Conservation (phyloP, 2,797 vertebrate genomes). For the Darevskia mixta region DNA sequence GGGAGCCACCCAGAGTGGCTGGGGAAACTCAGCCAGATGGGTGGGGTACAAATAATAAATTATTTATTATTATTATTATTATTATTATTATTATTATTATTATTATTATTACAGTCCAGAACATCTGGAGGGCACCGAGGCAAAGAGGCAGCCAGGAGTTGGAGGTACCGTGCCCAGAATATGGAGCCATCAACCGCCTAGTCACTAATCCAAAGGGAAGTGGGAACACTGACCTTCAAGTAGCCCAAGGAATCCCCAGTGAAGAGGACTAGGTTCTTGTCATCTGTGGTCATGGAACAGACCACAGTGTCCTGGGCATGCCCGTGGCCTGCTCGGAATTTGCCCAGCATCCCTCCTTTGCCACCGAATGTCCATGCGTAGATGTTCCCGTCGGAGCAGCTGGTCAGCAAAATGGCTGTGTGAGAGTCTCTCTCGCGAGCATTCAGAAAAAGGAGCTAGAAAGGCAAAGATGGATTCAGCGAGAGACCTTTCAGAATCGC, state of each 20-base stretch:
- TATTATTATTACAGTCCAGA: background rate
- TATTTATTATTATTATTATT: too few relatives aligned
- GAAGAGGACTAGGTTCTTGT: slow-evolving; percentile 57
- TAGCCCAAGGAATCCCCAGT: slow-evolving; percentile 62
- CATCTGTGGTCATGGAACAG: slow-evolving; percentile 49
- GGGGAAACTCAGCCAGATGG: too few relatives aligned
- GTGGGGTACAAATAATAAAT: too few relatives aligned
- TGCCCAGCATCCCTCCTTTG: slow-evolving; percentile 66
- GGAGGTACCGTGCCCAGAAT: too few relatives aligned
- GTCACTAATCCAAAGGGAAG: background rate
- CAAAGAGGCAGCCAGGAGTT: too few relatives aligned
- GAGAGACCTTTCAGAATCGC: too few relatives aligned
- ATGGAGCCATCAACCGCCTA: too few relatives aligned
- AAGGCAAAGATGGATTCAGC: background rate
- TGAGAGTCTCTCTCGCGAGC: slow-evolving; percentile 52
- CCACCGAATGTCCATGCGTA: slow-evolving; percentile 54
- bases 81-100: too few relatives aligned
- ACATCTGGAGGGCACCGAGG: background rate
- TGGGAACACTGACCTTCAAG: slow-evolving; percentile 61
- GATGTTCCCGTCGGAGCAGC: slow-evolving; percentile 48
- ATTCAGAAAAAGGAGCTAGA: slow-evolving; percentile 61
- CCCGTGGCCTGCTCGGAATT: slow-evolving; percentile 39
- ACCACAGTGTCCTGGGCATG: background rate
- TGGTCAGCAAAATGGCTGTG: slow-evolving; percentile 36
- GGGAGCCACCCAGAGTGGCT: too few relatives aligned